Evolutionary conservation across 1,140 invertebrate genomes (phyloP).

Genomic region (Macrocentrus cingulum): DNA sequence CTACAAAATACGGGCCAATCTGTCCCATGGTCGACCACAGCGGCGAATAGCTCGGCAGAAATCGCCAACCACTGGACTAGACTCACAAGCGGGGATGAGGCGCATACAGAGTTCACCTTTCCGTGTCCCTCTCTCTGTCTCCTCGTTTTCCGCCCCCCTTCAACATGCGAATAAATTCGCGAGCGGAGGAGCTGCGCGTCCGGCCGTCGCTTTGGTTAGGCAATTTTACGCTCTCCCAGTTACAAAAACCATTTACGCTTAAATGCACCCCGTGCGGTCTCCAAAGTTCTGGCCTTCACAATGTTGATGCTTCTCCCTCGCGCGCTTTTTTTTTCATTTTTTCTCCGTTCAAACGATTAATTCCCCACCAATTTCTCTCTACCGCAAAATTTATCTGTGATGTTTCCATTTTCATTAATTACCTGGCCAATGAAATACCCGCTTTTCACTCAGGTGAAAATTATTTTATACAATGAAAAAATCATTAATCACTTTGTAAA

Average conservation of each 20-base stretch:
- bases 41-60: conserved; percentile 47
- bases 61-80: conserved; percentile 32
- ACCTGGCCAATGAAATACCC: no score
- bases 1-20: conserved; percentile 52
- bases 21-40: conserved; percentile 45
- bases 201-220: conserved; percentile 45
- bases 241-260: conserved; percentile 59
- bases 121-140: background rate
- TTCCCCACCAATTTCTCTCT: no score
- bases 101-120: conserved; percentile 22
- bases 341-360: no score
- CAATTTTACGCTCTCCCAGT: conserved; percentile 59
- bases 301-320: background rate
- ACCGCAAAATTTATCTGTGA: no score
- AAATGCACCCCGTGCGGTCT: conserved; percentile 51
- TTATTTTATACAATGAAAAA: no score
- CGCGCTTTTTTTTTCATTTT: no score
- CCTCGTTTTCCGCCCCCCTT: background rate
- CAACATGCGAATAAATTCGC: conserved; percentile 37
- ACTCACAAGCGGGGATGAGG: conserved; percentile 16
- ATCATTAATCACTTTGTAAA: no score
- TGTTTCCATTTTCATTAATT: no score
- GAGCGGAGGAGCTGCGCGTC: conserved; percentile 16
- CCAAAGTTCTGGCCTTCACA: conserved; percentile 33
- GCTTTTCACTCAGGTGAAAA: no score